Base-by-base conservation (phyloP, 2,888 invertebrate genomes). In the Copidosoma aretas region DNA sequence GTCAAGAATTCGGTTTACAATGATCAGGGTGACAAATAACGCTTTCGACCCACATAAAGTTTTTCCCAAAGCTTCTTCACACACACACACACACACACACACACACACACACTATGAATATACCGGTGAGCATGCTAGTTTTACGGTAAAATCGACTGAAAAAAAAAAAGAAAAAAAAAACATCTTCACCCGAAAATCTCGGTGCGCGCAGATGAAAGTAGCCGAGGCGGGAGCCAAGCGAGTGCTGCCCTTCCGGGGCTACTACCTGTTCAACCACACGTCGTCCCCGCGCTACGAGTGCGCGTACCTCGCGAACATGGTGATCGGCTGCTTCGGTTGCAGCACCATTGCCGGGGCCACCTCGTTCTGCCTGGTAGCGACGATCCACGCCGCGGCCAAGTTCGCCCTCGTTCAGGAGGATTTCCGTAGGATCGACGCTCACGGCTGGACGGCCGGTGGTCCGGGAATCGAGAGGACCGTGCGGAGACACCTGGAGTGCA, bases 371-470 rank as follows among this genome's bases (percentile, higher is more conserved):
- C 69, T 82, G 3, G 61, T 82, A 4, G 68, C 74, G 14, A 74
- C 77, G 24, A 79, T 77, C 53, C 82, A 82, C 61, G 79, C 75
- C 8, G 75, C 82, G 21, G 80, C 78, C 0, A 81, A 78, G 70
- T 82, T 82, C 41, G 68, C 74, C 5, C 56, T 81, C 21, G 52
- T 82, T 8, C 75, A 77, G 54, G 75, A 54, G 14, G 74, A 72
- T 51, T 69, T 81, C 17, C 71, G 77, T 60, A 22, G 51, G 0
- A 43, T 81, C 2, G 72, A 72, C 5, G 62, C 66, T 43, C 58
- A 71, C 5, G 73, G 78, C 71, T 66, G 65, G 19, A 43, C 71
- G 4, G 66, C 71, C 4, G 46, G 63, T 1, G 52, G 43, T 12
- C 43, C 43, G 1, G 49, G 61, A 4, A 41, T 79, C 24, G 51